These are phyloP conservation scores for Aromia moschata DNA, from an alignment of 2,888 invertebrate genomes.

Conservation along the genomic window DNA sequence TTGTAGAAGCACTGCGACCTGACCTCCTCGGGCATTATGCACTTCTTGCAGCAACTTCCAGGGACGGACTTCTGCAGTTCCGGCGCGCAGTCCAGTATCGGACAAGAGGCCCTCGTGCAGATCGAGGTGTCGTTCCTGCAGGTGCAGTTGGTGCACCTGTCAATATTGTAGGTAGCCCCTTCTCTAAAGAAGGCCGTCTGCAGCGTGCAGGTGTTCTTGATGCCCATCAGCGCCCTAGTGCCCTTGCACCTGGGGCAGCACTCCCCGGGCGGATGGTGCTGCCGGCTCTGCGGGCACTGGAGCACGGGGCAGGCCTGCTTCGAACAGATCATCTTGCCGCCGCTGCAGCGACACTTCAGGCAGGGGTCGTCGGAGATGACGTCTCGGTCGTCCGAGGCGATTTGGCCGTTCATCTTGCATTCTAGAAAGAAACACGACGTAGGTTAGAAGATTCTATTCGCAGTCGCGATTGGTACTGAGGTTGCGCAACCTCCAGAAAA, in stretches of 20 bases:
- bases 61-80: constrained; percentile 73
- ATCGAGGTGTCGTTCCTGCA: constrained; percentile 83
- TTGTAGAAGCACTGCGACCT: constrained; percentile 71
- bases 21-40: constrained; percentile 75
- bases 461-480: too few species aligned
- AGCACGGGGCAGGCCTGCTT: constrained; percentile 90
- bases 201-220: constrained; percentile 65
- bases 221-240: constrained; percentile 64
- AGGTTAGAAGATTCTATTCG: too few species aligned
- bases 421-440: constrained; percentile 53
- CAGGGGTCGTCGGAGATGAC: constrained; percentile 88
- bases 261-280: constrained; percentile 77
- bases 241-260: constrained; percentile 73
- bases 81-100: constrained; percentile 86
- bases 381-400: constrained; percentile 77
- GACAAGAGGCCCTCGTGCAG: constrained; percentile 84
- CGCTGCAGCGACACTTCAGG: constrained; percentile 82
- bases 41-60: constrained; percentile 81
- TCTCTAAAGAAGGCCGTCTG: constrained; percentile 49
- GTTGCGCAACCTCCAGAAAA: too few species aligned
- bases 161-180: constrained; percentile 57
- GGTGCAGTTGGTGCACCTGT: constrained; percentile 85
- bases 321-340: constrained; percentile 75
- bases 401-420: constrained; percentile 78
- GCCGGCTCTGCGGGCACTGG: constrained; percentile 78